Conservation (phyloP, 2,113 vertebrate species). For the Platichthys stellatus region DNA sequence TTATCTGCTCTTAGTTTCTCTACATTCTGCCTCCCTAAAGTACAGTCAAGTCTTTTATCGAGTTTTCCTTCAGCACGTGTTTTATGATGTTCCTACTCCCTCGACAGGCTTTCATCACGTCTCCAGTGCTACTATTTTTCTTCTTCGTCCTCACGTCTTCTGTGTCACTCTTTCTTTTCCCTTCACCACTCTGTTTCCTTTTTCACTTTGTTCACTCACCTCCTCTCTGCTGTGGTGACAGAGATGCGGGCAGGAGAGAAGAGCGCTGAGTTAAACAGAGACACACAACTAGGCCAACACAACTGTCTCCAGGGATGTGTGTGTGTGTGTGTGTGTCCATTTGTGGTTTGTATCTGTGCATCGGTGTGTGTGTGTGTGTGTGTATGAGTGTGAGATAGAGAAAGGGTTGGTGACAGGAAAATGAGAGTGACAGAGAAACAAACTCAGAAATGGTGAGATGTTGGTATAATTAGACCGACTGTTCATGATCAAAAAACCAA, state of each 20-base stretch:
- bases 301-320: slow-evolving; percentile 63
- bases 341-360: slow-evolving; percentile 18
- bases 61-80: neutral
- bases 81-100: too few species aligned
- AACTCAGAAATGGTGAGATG: neutral
- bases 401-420: neutral
- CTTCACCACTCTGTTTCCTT: slow-evolving; percentile 6
- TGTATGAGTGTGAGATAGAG: neutral
- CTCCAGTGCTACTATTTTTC: neutral
- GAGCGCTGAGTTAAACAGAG: slow-evolving; percentile 71
- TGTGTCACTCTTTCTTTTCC: neutral
- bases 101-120: neutral
- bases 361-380: neutral
- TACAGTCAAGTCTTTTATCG: neutral
- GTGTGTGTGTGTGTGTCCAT: neutral
- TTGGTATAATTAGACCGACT: slow-evolving; percentile 38
- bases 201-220: slow-evolving; percentile 27
- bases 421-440: neutral
- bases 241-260: slow-evolving; percentile 51
- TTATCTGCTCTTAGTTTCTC: neutral
- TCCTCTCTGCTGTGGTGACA: slow-evolving; percentile 56
- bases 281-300: slow-evolving; percentile 74
- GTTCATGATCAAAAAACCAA: slow-evolving; percentile 13
- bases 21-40: neutral
- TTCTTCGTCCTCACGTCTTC: neutral